Evolutionary conservation across 2,797 vertebrate species (phyloP), one percentile per base, ranked within the genome.

Genomic region (Aphelocoma californica): DNA sequence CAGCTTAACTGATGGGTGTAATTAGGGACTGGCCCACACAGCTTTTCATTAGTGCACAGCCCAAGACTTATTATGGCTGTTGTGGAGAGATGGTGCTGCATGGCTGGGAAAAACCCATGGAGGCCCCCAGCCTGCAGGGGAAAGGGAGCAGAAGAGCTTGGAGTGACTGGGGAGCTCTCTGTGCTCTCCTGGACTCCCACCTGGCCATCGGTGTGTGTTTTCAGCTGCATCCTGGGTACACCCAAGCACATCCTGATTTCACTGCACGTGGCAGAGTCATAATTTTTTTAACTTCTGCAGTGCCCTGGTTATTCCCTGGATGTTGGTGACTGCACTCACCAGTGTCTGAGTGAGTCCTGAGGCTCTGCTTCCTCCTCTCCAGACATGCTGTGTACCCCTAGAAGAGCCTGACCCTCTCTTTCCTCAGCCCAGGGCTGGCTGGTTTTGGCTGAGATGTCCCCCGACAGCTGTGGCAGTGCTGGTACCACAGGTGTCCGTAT

Each of bases 1-100:
- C 97, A 97, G 91, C 60, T 95, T 86, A 97, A 97, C 44, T 29
- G 95, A 97, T 97, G 92, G 89, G 6, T 89, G 54, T 92, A 97
- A 97, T 97, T 97, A 97, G 79, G 71, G 73, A 28, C 84, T 7
- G 31, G 87, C 75, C 86, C 88, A 80, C 83, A 70, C 70, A 75
- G 91, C 70, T 79, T 36, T 67, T 92, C 66, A 64, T 56, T 48
- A 95, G 95, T 3, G n/a, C 66, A 42, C 77, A 47, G 97, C 91
- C 90, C 48, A 96, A 32, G 77, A 25, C 73, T 86, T 51, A 38
- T 61, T 67, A 51, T 38, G 48, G 32, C 58, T 47, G 16, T 1
- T 4, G 44, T 16, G 44, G 44, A 40, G 53, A 91, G 61, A 24
- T 7, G 18, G 56, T 3, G 32, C 90, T 93, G 79, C 70, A 20